Conservation (phyloP, 2,797 vertebrate genomes). For the Stomatorhinus walkeri region DNA sequence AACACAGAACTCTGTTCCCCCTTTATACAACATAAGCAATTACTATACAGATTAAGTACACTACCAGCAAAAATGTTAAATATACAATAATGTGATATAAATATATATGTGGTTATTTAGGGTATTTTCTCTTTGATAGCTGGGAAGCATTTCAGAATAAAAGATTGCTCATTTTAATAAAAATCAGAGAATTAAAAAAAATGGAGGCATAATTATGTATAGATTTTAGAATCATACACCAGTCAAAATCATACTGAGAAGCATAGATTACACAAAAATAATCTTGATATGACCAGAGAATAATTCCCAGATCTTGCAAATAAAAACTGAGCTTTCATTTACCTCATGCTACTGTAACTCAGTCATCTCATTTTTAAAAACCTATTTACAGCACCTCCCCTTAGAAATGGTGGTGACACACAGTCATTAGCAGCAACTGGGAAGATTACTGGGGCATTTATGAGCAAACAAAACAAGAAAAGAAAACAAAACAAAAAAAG, state of each 20-base stretch:
- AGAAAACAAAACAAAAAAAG: no score
- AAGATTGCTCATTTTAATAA: not conserved
- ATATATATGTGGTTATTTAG: not conserved
- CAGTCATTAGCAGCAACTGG: not conserved
- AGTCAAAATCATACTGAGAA: not conserved
- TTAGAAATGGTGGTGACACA: not conserved
- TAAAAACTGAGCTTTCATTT: not conserved
- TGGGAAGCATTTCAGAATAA: not conserved
- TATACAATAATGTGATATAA: not conserved
- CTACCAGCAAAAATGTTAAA: not conserved
- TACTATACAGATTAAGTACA: not conserved
- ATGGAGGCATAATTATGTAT: not conserved
- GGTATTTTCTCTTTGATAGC: not conserved
- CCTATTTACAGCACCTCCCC: not conserved
- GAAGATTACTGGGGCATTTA: not conserved
- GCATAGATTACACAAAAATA: constrained; percentile 5
- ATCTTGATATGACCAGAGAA: not conserved
- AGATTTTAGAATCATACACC: not conserved
- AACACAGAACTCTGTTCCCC: not conserved
- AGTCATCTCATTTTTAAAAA: not conserved
- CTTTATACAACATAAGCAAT: not conserved
- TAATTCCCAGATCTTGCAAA: not conserved
- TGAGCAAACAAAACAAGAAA: not conserved
- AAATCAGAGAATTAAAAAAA: not conserved
- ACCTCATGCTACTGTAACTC: not conserved